Percentiles rank a stretch among this genome's conserved stretches.
phyloP scores from a whole-genome alignment of 1,140 invertebrate species.

The Eumaeus atala region DNA sequence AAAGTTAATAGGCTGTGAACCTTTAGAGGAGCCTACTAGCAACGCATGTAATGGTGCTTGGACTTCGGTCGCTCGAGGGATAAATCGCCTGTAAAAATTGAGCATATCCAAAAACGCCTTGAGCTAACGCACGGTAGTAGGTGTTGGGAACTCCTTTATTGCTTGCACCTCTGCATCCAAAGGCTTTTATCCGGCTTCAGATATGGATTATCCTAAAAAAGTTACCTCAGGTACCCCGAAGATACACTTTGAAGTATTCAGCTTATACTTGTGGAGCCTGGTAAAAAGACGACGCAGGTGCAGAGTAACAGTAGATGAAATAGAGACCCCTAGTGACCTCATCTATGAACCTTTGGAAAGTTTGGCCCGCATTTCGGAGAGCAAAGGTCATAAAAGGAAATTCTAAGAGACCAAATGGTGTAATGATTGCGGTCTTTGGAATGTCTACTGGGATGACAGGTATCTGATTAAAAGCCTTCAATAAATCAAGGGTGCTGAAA shows the following conservation, averaged over 20 bases:
- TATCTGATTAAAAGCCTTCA: too few relatives aligned
- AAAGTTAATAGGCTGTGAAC: not conserved
- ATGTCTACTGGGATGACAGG: too few relatives aligned
- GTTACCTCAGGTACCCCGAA: constrained; percentile 2
- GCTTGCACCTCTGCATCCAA: constrained; percentile 1
- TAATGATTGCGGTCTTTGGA: too few relatives aligned
- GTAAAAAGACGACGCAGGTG: not conserved
- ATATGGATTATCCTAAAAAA: constrained; percentile 3
- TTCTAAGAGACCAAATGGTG: too few relatives aligned
- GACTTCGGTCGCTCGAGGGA: not conserved
- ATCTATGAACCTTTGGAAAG: too few relatives aligned
- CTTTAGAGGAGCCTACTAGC: not conserved
- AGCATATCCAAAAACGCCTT: not conserved
- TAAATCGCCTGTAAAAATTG: constrained; percentile 3
- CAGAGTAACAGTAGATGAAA: too few relatives aligned
- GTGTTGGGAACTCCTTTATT: not conserved
- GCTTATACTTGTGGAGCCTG: constrained; percentile 2
- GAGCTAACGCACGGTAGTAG: not conserved
- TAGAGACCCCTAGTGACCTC: too few relatives aligned
- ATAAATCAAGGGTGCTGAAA: too few relatives aligned
- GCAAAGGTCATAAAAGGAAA: too few relatives aligned
- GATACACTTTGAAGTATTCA: not conserved
- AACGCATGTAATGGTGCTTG: not conserved
- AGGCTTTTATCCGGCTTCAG: not conserved
- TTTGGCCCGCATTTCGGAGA: too few relatives aligned